Percentiles rank a stretch among this genome's conserved stretches.
phyloP scores from a whole-genome alignment of 2,797 vertebrate genomes.

The Euphonia xanthogaster region DNA sequence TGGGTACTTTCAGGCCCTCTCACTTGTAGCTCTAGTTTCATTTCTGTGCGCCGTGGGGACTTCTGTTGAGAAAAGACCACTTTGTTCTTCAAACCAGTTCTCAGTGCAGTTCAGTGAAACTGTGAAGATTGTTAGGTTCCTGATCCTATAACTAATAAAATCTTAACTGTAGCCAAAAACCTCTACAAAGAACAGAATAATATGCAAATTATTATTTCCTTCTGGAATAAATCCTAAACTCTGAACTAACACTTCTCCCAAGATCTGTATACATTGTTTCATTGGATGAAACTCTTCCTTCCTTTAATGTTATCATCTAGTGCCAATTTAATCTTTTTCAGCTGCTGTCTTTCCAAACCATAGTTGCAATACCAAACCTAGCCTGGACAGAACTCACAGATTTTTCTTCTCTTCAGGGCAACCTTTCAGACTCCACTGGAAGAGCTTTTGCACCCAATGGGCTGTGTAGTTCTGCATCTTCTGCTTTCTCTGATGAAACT shows the following conservation, averaged over 20 bases:
- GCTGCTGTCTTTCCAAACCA: background rate
- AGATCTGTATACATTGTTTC: background rate
- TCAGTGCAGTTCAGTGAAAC: background rate
- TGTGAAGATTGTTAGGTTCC: background rate
- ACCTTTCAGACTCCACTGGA: background rate
- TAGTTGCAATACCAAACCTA: background rate
- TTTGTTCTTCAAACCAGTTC: background rate
- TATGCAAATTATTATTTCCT: background rate
- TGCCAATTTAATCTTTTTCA: background rate
- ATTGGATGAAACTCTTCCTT: background rate
- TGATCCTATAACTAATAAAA: background rate
- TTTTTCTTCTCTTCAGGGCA: background rate
- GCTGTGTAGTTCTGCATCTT: background rate
- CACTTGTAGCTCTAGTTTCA: background rate
- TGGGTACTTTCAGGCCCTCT: background rate
- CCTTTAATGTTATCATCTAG: background rate
- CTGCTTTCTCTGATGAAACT: background rate
- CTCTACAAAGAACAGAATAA: background rate
- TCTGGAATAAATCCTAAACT: background rate
- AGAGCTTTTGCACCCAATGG: background rate
- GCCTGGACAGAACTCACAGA: background rate
- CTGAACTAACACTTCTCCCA: background rate
- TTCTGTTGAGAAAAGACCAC: background rate
- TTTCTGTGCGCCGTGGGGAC: fast-evolving
- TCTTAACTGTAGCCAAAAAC: background rate